These are phyloP conservation scores for Pomatorhinus ruficollis DNA, from an alignment of 2,113 vertebrate species.

Conservation along the genomic window DNA sequence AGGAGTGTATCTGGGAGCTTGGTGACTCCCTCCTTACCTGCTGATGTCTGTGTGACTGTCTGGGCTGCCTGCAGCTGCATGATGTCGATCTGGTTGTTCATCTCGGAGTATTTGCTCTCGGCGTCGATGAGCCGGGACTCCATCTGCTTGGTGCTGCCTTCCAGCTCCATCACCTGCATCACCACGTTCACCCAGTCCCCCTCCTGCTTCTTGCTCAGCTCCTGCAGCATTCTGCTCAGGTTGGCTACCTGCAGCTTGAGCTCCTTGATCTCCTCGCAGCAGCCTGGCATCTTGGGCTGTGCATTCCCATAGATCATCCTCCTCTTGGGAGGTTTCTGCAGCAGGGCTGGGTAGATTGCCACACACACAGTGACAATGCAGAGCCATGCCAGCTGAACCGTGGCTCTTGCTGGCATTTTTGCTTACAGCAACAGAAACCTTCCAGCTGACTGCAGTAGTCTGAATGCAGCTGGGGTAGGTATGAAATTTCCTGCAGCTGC, in stretches of 20 bases:
- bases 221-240: conserved; percentile 85
- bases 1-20: not conserved
- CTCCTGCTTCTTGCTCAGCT: conserved; percentile 89
- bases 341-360: conserved; percentile 49
- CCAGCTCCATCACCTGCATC: conserved; percentile 92
- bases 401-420: conserved; percentile 68
- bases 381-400: conserved; percentile 58
- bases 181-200: conserved; percentile 82
- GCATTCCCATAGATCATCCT: conserved; percentile 11
- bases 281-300: conserved; percentile 70
- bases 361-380: conserved; percentile 48
- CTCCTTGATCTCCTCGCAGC: conserved; percentile 88
- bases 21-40: conserved; percentile 80
- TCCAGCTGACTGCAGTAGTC: not conserved
- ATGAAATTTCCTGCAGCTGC: conserved; percentile 1
- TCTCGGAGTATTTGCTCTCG: conserved; percentile 93
- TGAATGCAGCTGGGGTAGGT: not conserved
- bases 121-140: conserved; percentile 85
- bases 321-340: conserved; percentile 79
- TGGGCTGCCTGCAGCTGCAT: conserved; percentile 93
- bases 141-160: conserved; percentile 83
- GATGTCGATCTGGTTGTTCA: conserved; percentile 93
- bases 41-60: conserved; percentile 85
- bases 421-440: conserved; percentile 14
- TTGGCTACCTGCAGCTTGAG: conserved; percentile 91